Evolutionary conservation across 1,140 invertebrate genomes (phyloP), one percentile per base, ranked within the genome.

Genomic region (Chironomus tepperi): DNA sequence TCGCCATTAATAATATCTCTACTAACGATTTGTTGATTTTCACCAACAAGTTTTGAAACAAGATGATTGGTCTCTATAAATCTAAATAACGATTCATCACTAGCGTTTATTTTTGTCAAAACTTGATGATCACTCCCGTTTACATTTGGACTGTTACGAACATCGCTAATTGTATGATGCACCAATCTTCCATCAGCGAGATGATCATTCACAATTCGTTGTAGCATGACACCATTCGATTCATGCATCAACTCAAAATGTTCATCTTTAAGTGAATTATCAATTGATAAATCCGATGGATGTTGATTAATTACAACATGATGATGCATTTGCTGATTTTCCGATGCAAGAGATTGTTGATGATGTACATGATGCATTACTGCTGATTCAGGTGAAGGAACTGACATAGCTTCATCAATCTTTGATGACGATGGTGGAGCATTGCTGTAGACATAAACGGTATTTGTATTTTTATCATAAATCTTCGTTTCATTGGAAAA

Each of bases 1-100:
- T 82, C 81, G 0, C 81, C 81, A 64, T 82, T 82, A 74, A 82
- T 82, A 24, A 82, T 81, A 76, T 82, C 81, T n/a, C 81, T 78
- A 73, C 81, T 82, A 15, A 82, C 82, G 67, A 82, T 82, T 75
- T 82, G 81, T 76, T 82, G 81, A 43, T 82, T 80, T 42, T 82
- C 81, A 0, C 81, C 81, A 70, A 70, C 65, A 10, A 70, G 65
- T 16, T 70, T 70, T 18, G 65, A 70, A 9, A 70, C 65, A 16
- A 70, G 65, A 10, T 70, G 65, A 74, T 82, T 82, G 0, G 80
- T 80, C 0, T 81, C 81, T 0, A 82, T 79, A 0, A 82, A 80
- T 2, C 81, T 79, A 67, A 82, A 81, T 21, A 82, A 81, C 34
- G 82, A 81, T 74, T 82, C 81, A 77, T 82, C 81, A 76, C 81